phyloP scores from a whole-genome alignment of 2,797 vertebrate genomes.

The Pseudocheirus occidentalis region DNA sequence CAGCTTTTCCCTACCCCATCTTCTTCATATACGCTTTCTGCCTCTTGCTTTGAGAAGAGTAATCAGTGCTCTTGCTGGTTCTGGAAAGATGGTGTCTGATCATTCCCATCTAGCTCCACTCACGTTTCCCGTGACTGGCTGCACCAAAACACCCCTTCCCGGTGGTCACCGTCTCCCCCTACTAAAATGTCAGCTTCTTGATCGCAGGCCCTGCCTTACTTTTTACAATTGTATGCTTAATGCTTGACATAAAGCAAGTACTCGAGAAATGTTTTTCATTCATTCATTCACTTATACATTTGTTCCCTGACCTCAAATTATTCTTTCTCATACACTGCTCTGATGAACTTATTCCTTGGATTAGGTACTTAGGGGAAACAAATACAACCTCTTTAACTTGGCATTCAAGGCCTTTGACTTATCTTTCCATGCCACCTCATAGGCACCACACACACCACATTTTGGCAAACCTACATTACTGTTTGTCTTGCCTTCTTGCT shows the following conservation, averaged over 20 bases:
- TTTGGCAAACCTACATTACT: neutral
- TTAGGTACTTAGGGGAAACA: neutral
- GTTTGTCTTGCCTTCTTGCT: neutral
- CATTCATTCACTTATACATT: neutral
- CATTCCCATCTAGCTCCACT: neutral
- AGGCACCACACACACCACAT: neutral
- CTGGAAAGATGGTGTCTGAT: neutral
- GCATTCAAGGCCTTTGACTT: neutral
- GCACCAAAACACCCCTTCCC: neutral
- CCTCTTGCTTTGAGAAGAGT: neutral
- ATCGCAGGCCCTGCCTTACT: neutral
- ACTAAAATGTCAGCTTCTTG: neutral
- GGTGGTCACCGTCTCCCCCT: neutral
- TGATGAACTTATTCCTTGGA: neutral
- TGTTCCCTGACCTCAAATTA: neutral
- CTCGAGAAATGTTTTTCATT: neutral
- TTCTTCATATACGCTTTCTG: neutral
- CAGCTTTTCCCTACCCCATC: neutral
- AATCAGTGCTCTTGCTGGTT: neutral
- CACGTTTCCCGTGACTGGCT: neutral
- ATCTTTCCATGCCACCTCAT: neutral
- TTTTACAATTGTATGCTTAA: neutral
- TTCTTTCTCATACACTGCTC: neutral
- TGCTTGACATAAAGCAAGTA: neutral
- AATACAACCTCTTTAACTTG: neutral